Base-by-base conservation (phyloP, 2,113 vertebrate species). In the Bucco capensis region DNA sequence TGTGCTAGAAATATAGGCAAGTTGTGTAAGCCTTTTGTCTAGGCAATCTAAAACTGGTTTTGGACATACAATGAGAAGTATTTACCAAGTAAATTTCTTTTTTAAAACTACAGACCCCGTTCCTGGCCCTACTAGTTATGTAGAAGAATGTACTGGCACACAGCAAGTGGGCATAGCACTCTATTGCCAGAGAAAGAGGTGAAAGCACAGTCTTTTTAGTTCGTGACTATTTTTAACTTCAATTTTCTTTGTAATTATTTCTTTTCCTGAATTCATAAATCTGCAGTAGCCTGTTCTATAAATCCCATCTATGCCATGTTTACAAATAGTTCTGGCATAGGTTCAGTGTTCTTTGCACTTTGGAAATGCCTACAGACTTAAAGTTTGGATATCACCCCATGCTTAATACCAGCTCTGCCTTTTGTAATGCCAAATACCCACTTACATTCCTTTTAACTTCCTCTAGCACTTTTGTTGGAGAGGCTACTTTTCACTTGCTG, bases 311-410 rank as follows among this genome's bases (percentile, higher is more conserved):
- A 88, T 75, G 31, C 40, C 38, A 11, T 95, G 83, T 96, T 96
- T 96, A 96, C 92, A 95, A 91, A 95, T 95, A 95, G 94, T 89
- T 96, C 74, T 93, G 86, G 60, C 86, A 93, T 91, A 33, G 74
- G 80, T 62, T 80, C 66, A 30, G 30, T 77, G 66, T 92, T 93
- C 71, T 62, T 92, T 92, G 80, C 62, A 73, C 69, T 93, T 79
- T 84, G 65, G 65, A 88, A 86, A 90, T 93, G 88, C 87, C 71
- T 87, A 86, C 87, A 86, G 92, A 28, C 73, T 79, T 88, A 49
- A 78, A 74, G 76, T 87, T 88, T 91, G 82, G 77, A 69, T 64
- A 31, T 86, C 82, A 70, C 92, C 80, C 86, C 86, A 51, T 67
- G 83, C 83, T 73, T 83, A 93, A 87, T 87, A 56, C 58, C 30